Percentiles rank a stretch among this genome's conserved stretches.
Conservation (phyloP, 1,140 invertebrate genomes). For the Drosophila bocqueti region DNA sequence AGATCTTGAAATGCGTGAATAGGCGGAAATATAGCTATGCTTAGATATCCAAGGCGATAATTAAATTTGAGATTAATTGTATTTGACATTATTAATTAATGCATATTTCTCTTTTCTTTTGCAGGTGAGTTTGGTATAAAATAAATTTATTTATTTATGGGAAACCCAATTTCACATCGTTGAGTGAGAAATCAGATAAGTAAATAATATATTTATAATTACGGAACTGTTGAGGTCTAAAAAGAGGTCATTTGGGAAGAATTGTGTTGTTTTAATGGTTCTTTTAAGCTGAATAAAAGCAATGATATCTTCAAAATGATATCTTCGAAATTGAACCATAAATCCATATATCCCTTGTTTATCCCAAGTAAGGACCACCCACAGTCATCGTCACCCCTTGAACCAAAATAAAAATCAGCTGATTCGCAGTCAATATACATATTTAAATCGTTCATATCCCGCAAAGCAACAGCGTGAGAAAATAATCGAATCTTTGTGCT, state of each 20-base stretch:
- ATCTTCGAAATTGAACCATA: neutral
- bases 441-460: slow-evolving; percentile 7
- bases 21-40: slow-evolving; percentile 38
- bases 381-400: slow-evolving; percentile 1
- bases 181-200: slow-evolving; percentile 3
- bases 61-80: slow-evolving; percentile 16
- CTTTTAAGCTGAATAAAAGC: neutral
- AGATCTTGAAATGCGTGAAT: slow-evolving; percentile 28
- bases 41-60: slow-evolving; percentile 29
- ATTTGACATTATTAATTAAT: slow-evolving; percentile 19
- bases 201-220: neutral
- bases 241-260: neutral
- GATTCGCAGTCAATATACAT: slow-evolving; percentile 5
- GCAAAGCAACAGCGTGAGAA: slow-evolving; percentile 41
- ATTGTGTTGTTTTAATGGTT: neutral
- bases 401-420: slow-evolving; percentile 25
- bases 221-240: neutral
- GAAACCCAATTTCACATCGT: neutral
- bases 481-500: neutral
- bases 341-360: neutral
- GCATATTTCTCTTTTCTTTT: slow-evolving; percentile 25
- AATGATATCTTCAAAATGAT: neutral
- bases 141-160: neutral
- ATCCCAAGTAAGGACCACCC: neutral
- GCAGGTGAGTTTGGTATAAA: slow-evolving; percentile 37